These are phyloP conservation scores for Lochmaea capreae DNA, from an alignment of 2,888 invertebrate species.

Conservation along the genomic window DNA sequence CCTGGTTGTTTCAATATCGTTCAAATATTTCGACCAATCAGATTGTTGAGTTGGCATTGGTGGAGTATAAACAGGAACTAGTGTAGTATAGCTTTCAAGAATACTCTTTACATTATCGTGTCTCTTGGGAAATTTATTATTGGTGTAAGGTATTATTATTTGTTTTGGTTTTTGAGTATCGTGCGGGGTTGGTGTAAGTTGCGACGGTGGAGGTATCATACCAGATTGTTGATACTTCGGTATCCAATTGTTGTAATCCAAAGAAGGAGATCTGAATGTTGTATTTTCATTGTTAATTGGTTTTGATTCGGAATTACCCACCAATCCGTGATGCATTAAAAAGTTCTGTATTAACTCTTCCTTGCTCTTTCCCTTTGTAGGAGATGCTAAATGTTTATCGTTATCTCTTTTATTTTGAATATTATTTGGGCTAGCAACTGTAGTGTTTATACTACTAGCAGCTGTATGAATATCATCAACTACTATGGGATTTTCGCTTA, in stretches of 20 bases:
- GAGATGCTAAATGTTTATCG: slow-evolving; percentile 45
- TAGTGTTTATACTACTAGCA: slow-evolving; percentile 59
- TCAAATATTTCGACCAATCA: slow-evolving; percentile 63
- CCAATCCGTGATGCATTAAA: slow-evolving; percentile 45
- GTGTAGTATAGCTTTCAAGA: slow-evolving; percentile 55
- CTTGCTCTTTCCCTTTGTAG: slow-evolving; percentile 6
- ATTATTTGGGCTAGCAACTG: slow-evolving; percentile 49
- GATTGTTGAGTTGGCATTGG: slow-evolving; percentile 56
- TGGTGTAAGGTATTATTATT: slow-evolving; percentile 85
- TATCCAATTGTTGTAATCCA: slow-evolving; percentile 56
- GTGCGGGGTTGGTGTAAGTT: slow-evolving; percentile 30
- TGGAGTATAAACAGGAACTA: slow-evolving; percentile 59
- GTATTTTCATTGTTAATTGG: slow-evolving; percentile 39
- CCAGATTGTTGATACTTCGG: slow-evolving; percentile 41
- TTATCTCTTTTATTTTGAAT: slow-evolving; percentile 47
- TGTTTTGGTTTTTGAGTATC: slow-evolving; percentile 76
- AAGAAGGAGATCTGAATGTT: slow-evolving; percentile 52
- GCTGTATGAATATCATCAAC: slow-evolving; percentile 70
- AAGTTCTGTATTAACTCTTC: slow-evolving; percentile 65
- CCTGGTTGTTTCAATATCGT: slow-evolving; percentile 69
- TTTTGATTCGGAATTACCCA: slow-evolving; percentile 37
- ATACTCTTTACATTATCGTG: slow-evolving; percentile 15
- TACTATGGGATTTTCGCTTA: slow-evolving; percentile 63
- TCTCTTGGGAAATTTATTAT: slow-evolving; percentile 58
- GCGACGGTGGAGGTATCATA: slow-evolving; percentile 47